Conservation (phyloP, 2,888 invertebrate genomes). For the Liodrosophila aerea region DNA sequence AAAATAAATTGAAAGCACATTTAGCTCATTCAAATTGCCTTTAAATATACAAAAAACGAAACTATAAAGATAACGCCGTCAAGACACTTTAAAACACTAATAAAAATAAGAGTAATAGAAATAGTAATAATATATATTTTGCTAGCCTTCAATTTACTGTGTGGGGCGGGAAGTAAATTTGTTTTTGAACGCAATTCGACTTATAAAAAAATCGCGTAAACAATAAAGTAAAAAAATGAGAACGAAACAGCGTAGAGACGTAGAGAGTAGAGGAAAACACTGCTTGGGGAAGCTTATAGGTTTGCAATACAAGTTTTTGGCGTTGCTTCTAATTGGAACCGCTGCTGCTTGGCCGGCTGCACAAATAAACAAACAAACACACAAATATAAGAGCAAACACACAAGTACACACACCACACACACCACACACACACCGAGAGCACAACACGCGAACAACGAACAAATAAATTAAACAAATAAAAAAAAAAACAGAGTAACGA, state of each 20-base stretch:
- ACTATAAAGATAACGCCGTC: slow-evolving; percentile 14
- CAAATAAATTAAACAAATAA: slow-evolving; percentile 55
- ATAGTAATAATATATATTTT: slow-evolving; percentile 11
- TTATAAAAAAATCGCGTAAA: slow-evolving; percentile 27
- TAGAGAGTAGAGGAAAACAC: background rate
- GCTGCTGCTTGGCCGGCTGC: slow-evolving; percentile 49
- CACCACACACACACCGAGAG: too few species aligned
- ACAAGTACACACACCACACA: too few species aligned
- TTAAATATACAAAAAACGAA: slow-evolving; percentile 1
- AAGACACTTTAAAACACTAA: too few species aligned
- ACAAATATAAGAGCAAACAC: slow-evolving; percentile 16
- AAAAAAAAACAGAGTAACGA: slow-evolving; percentile 23
- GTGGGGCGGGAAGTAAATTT: slow-evolving; percentile 10
- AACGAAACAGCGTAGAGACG: background rate
- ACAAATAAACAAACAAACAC: slow-evolving; percentile 52
- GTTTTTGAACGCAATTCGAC: slow-evolving; percentile 48
- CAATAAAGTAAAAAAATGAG: background rate
- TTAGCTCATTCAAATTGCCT: slow-evolving; percentile 17
- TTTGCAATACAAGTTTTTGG: slow-evolving; percentile 29
- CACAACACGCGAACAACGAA: slow-evolving; percentile 21
- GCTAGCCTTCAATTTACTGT: slow-evolving; percentile 16
- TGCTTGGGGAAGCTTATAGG: slow-evolving; percentile 11
- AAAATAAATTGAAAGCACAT: slow-evolving; percentile 12
- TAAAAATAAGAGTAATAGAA: background rate
- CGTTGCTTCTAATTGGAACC: slow-evolving; percentile 50